Base-by-base conservation (phyloP, 2,888 invertebrate species). In the Linyphia triangularis region DNA sequence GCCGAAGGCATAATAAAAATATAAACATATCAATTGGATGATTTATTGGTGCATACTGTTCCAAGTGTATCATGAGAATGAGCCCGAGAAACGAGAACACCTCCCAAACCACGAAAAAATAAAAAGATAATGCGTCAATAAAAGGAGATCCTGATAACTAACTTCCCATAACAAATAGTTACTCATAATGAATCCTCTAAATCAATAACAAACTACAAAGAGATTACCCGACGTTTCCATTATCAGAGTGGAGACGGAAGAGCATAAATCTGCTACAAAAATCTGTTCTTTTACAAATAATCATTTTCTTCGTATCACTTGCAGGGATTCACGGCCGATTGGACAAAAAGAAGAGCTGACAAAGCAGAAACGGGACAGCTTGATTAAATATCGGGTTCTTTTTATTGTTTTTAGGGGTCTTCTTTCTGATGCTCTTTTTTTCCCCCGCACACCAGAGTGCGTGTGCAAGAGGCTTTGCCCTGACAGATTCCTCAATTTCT, bases 271-370 rank as follows among this genome's bases (percentile, higher is more conserved):
- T 81, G 81, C 67, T 69, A 59, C 81, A 69, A 59, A 69, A 70
- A 81, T 81, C 81, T 70, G 69, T 70, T 81, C 81, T 81, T 81
- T 81, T 70, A 81, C 81, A 81, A 81, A 81, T 81, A 81, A 81
- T 81, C 81, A 81, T 81, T 81, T 81, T 81, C 81, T 81, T 61
- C 81, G 24, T 81, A 81, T 81, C 81, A 81, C 81, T 81, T 81
- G 69, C 69, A 69, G 33, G 69, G 69, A 69, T 70, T 69, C 81
- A 61, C 70, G 81, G 69, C 37, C 51, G 69, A 70, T 70, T 26
- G 81, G 37, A 26, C 26, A 59, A 57, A 70, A 70, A 69, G 81
- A 81, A 81, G 59, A 81, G 81, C 69, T 59, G 81, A 81, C 81
- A 81, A 59, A 59, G 81, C 81, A 70, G 81, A 81, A 81, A 75